Percentiles rank a stretch among this genome's conserved stretches.
These are phyloP conservation scores for Anoplopoma fimbria DNA, from an alignment of 2,113 vertebrate genomes.

Conservation along the genomic window DNA sequence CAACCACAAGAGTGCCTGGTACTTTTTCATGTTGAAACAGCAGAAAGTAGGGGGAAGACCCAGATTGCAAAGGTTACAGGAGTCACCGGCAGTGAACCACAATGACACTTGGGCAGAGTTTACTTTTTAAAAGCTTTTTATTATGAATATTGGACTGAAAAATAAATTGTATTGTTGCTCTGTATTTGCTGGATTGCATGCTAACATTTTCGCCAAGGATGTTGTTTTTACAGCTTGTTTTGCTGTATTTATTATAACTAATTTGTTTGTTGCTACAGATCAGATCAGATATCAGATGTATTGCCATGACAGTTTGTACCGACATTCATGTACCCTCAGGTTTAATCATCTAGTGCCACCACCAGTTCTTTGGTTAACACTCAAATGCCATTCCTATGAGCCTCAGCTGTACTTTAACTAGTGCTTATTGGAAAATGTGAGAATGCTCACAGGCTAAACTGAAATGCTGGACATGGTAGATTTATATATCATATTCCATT, in stretches of 20 bases:
- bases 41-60: neutral
- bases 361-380: neutral
- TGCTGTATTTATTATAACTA: neutral
- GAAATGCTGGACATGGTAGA: neutral
- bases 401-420: neutral
- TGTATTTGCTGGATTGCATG: neutral
- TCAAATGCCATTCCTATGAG: neutral
- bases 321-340: neutral
- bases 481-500: neutral
- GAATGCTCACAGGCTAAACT: neutral
- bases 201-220: neutral
- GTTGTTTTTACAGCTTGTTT: neutral
- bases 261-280: neutral
- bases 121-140: neutral
- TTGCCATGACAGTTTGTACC: neutral
- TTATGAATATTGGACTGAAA: neutral
- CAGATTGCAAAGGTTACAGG: slow-evolving; percentile 10
- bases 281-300: neutral
- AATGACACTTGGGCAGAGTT: neutral
- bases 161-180: neutral
- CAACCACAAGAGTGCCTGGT: neutral
- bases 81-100: neutral
- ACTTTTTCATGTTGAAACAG: slow-evolving; percentile 35
- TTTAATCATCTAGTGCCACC: neutral
- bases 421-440: neutral